Percentiles rank a stretch among this genome's conserved stretches.
Conservation (phyloP, 2,888 invertebrate species). For the Tinea trinotella region DNA sequence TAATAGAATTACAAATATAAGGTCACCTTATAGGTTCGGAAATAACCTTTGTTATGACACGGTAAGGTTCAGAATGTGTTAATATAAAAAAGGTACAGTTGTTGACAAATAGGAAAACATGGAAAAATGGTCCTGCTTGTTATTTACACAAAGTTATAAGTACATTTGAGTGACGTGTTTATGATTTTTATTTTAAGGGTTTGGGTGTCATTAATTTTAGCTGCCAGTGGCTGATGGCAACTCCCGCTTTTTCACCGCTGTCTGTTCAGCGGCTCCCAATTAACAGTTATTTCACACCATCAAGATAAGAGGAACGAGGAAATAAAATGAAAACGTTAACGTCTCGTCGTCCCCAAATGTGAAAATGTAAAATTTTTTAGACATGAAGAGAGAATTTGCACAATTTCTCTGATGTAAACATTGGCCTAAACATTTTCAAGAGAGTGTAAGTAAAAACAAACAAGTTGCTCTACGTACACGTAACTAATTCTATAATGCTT, state of each 20-base stretch:
- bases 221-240: slow-evolving; percentile 11
- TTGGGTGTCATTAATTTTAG: slow-evolving; percentile 1
- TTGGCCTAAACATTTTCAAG: not conserved
- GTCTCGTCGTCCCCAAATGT: not conserved
- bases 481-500: not conserved
- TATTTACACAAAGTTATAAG: not conserved
- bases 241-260: not conserved
- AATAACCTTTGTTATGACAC: too few species aligned
- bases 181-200: slow-evolving; percentile 16
- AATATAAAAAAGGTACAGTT: too few species aligned
- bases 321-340: not conserved
- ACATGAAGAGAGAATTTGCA: not conserved
- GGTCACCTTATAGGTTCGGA: too few species aligned
- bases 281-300: not conserved
- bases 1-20: too few species aligned
- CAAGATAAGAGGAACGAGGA: not conserved
- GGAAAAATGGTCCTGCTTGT: too few species aligned
- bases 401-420: slow-evolving; percentile 2
- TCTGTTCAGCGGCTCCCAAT: slow-evolving; percentile 11
- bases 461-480: not conserved
- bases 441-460: slow-evolving; percentile 3
- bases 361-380: not conserved
- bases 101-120: too few species aligned
- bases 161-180: not conserved
- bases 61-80: too few species aligned